Evolutionary conservation across 2,888 invertebrate genomes (phyloP).

Genomic region (Pseudococcus longispinus): DNA sequence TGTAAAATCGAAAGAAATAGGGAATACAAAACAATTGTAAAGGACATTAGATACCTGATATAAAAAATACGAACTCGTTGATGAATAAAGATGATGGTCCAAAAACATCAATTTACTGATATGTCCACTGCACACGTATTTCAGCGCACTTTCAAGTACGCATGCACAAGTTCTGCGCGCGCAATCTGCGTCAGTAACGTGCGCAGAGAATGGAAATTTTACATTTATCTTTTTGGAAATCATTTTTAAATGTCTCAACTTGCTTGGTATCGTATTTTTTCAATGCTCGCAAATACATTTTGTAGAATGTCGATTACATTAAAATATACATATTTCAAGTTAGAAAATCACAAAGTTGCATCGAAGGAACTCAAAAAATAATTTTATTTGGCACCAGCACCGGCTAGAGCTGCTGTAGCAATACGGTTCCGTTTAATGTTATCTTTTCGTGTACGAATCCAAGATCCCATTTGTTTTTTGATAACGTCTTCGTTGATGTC

Average conservation of each 20-base stretch:
- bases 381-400: background rate
- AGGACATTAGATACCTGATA: background rate
- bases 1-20: background rate
- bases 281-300: no score
- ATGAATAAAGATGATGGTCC: background rate
- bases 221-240: no score
- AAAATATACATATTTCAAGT: background rate
- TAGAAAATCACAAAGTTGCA: background rate
- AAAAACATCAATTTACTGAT: no score
- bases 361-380: background rate
- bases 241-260: no score
- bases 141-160: background rate
- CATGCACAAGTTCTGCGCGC: background rate
- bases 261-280: no score
- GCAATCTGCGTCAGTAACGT: no score
- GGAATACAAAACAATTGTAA: background rate
- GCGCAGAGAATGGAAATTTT: no score
- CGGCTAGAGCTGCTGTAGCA: background rate
- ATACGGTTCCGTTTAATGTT: slow-evolving; percentile 23
- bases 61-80: background rate
- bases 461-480: slow-evolving; percentile 30
- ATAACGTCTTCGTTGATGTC: slow-evolving; percentile 14
- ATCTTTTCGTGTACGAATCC: slow-evolving; percentile 27
- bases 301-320: no score
- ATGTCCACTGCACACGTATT: background rate